Percentiles rank a stretch among this genome's conserved stretches.
phyloP scores from a whole-genome alignment of 2,113 vertebrate species.

The Larimichthys crocea region DNA sequence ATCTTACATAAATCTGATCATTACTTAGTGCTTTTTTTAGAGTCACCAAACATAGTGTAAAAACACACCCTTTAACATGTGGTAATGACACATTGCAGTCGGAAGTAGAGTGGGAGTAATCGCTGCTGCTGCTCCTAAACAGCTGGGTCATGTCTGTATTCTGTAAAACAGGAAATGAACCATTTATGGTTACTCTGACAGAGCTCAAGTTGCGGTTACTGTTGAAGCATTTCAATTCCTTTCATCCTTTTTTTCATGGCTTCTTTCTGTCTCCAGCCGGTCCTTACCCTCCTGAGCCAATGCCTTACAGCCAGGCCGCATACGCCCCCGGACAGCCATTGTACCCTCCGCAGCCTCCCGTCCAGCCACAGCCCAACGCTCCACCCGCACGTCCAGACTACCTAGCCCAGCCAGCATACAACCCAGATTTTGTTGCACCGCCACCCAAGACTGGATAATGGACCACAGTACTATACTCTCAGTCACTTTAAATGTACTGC shows the following conservation, averaged over 20 bases:
- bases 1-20: background rate
- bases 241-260: background rate
- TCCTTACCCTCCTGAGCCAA: conserved; percentile 64
- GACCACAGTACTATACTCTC: conserved; percentile 18
- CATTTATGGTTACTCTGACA: background rate
- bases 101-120: conserved; percentile 4
- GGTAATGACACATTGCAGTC: background rate
- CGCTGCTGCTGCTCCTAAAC: background rate
- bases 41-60: background rate
- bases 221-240: conserved; percentile 1
- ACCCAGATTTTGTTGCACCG: conserved; percentile 88
- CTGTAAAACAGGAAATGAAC: conserved; percentile 6
- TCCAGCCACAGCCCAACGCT: conserved; percentile 32
- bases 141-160: background rate
- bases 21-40: background rate
- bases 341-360: conserved; percentile 77
- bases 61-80: background rate
- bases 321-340: conserved; percentile 64
- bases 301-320: conserved; percentile 82
- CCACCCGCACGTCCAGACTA: conserved; percentile 29
- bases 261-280: conserved; percentile 49
- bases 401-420: conserved; percentile 85
- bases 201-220: conserved; percentile 16
- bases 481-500: conserved; percentile 21
- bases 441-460: conserved; percentile 83